These are phyloP conservation scores for Caiman crocodilus DNA, from an alignment of 2,797 vertebrate genomes.

Conservation along the genomic window DNA sequence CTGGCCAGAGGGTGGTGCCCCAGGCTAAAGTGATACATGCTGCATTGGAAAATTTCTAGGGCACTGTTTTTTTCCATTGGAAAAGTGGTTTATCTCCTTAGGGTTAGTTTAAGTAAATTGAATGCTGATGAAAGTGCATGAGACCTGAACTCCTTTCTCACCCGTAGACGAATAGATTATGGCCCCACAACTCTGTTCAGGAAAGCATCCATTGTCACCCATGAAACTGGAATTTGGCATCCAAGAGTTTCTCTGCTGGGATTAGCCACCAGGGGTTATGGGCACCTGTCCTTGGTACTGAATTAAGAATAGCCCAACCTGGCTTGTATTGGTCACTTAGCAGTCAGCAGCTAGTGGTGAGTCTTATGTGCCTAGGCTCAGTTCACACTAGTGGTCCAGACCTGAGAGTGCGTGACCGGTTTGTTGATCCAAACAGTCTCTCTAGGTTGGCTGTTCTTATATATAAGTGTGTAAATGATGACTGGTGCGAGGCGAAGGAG, in stretches of 20 bases:
- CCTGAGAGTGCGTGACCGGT: background rate
- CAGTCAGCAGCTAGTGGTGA: background rate
- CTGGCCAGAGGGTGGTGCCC: conserved; percentile 67
- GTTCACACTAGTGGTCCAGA: background rate
- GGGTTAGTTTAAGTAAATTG: background rate
- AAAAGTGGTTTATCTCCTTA: fast-evolving
- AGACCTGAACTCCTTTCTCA: background rate
- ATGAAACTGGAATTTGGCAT: background rate
- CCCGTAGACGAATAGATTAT: background rate
- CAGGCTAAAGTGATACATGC: background rate
- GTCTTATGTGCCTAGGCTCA: background rate
- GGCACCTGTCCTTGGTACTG: background rate
- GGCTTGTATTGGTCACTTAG: background rate
- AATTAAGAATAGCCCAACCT: background rate
- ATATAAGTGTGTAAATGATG: background rate
- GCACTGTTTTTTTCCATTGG: background rate
- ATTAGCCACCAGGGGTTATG: background rate
- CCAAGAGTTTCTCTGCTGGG: background rate
- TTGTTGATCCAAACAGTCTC: background rate
- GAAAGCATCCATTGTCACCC: background rate
- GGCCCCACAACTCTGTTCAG: background rate
- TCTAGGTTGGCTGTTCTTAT: background rate
- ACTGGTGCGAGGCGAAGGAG: background rate
- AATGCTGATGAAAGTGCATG: background rate
- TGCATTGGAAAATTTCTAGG: background rate